Percentiles rank a stretch among this genome's conserved stretches.
Conservation (phyloP, 1,140 invertebrate species). For the Lutraria rhynchaena region DNA sequence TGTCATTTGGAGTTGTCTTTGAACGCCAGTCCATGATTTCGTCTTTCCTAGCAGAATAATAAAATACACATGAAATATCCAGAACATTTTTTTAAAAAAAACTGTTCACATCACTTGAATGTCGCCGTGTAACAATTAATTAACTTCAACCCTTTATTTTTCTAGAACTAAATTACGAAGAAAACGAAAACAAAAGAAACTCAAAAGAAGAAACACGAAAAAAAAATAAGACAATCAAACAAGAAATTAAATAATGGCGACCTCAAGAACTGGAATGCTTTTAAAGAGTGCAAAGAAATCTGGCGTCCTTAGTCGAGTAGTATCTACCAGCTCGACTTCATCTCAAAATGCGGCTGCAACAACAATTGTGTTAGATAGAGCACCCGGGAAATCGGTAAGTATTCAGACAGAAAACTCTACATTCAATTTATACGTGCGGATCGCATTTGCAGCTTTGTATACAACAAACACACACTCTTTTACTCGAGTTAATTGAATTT, state of each 20-base stretch:
- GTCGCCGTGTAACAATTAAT: no score
- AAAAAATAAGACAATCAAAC: neutral
- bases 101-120: no score
- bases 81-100: no score
- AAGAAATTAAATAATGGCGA: conserved; percentile 40
- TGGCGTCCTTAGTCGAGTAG: conserved; percentile 34
- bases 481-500: neutral
- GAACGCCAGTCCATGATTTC: no score
- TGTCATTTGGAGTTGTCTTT: no score
- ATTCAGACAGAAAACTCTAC: neutral
- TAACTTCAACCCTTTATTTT: no score
- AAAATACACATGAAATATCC: no score
- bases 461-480: neutral
- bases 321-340: conserved; percentile 32
- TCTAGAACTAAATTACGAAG: no score
- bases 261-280: conserved; percentile 42
- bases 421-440: neutral
- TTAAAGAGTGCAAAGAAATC: conserved; percentile 15
- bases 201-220: neutral
- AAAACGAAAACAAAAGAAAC: no score
- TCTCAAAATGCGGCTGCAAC: conserved; percentile 23
- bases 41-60: no score
- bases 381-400: conserved; percentile 39
- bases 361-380: conserved; percentile 26
- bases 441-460: neutral